Evolutionary conservation across 2,113 vertebrate genomes (phyloP).

Genomic region (Orientallactaga bullata): DNA sequence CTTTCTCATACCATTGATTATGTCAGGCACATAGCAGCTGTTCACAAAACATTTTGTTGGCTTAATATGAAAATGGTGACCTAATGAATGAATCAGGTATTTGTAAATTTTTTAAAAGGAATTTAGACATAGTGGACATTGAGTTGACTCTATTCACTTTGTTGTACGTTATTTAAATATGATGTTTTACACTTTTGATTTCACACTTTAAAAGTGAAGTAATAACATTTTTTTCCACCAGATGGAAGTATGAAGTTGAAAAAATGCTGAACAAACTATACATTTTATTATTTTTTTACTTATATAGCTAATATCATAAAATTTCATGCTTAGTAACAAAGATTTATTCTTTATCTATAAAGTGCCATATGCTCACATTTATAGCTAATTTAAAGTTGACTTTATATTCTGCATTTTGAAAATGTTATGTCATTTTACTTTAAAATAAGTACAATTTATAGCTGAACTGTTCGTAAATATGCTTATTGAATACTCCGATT

Average conservation of each 20-base stretch:
- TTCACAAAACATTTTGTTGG: slow-evolving; percentile 54
- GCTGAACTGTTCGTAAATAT: slow-evolving; percentile 50
- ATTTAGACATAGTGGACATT: neutral
- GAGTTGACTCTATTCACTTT: neutral
- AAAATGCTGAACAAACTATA: neutral
- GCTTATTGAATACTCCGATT: slow-evolving; percentile 18
- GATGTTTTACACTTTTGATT: neutral
- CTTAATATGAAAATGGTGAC: neutral
- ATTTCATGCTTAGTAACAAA: slow-evolving; percentile 53
- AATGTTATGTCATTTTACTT: slow-evolving; percentile 62
- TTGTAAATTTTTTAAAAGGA: neutral
- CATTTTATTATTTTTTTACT: slow-evolving; percentile 52
- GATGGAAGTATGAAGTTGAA: slow-evolving; percentile 67
- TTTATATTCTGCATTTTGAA: slow-evolving; percentile 56
- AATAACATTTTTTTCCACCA: slow-evolving; percentile 64
- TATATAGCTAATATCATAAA: slow-evolving; percentile 26
- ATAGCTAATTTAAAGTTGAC: slow-evolving; percentile 56
- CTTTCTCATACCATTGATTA: neutral
- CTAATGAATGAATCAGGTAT: neutral
- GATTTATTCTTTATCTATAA: slow-evolving; percentile 51
- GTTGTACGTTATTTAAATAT: slow-evolving; percentile 9
- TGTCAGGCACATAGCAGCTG: neutral
- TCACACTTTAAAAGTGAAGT: slow-evolving; percentile 54
- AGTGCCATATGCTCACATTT: slow-evolving; percentile 52
- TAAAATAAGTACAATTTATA: slow-evolving; percentile 49